Conservation (phyloP, 2,888 invertebrate species). For the Cantharis rustica region DNA sequence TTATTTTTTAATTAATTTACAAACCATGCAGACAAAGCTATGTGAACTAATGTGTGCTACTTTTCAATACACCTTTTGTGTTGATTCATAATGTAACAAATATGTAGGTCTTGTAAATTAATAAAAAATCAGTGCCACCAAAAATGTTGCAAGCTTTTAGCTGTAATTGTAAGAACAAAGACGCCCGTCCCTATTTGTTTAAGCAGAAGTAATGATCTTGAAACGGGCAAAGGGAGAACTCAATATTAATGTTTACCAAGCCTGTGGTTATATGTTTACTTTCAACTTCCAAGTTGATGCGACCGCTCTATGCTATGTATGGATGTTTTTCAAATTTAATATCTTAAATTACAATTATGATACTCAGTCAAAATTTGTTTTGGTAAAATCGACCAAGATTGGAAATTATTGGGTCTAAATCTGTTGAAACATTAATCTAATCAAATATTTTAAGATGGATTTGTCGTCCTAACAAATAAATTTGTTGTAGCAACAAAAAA, state of each 20-base stretch:
- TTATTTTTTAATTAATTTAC: not conserved
- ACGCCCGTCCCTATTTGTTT: constrained; percentile 11
- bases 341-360: constrained; percentile 20
- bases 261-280: constrained; percentile 38
- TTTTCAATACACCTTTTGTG: not conserved
- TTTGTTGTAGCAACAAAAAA: no score
- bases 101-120: constrained; percentile 1
- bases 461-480: no score
- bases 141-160: not conserved
- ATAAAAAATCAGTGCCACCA: not conserved
- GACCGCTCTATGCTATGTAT: constrained; percentile 17
- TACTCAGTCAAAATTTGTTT: constrained; percentile 11
- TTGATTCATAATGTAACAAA: not conserved
- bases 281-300: constrained; percentile 34
- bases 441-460: no score
- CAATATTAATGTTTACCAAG: constrained; percentile 38
- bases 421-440: no score
- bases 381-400: not conserved
- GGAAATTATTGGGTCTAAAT: not conserved
- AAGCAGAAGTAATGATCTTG: constrained; percentile 27
- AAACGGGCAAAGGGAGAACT: constrained; percentile 25
- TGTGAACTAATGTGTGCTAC: not conserved
- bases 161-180: not conserved
- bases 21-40: not conserved
- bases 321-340: constrained; percentile 24